A percentile compares a stretch with the other conserved stretches of the same genome.
These are phyloP conservation scores for Platycheirus albimanus DNA, from an alignment of 2,888 invertebrate genomes.

Conservation along the genomic window DNA sequence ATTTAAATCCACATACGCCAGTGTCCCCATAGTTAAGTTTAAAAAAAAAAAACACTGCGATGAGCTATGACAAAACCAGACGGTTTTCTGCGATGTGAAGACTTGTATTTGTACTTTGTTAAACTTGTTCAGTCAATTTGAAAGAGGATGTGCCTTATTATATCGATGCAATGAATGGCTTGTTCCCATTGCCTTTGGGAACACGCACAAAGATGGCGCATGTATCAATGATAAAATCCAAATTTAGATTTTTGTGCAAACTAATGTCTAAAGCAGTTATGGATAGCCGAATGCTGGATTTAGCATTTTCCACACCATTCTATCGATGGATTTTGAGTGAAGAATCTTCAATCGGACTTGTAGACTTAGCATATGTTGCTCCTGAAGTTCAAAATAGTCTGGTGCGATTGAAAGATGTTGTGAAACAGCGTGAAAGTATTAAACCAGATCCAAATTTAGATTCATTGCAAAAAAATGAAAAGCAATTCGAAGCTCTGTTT, in stretches of 20 bases:
- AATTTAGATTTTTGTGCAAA: constrained; percentile 98
- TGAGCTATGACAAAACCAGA: too few species aligned
- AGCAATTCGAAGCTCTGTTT: too few species aligned
- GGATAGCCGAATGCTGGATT: constrained; percentile 99
- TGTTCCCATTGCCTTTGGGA: constrained; percentile 96
- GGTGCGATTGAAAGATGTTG: constrained; percentile 89
- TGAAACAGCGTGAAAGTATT: constrained; percentile 87
- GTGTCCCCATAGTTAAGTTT: too few species aligned
- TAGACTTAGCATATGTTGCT: constrained; percentile 93
- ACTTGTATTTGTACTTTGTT: too few species aligned
- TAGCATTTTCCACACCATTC: constrained; percentile 96
- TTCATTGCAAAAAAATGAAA: constrained; percentile 86
- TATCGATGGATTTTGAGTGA: constrained; percentile 98
- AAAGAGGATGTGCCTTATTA: too few species aligned
- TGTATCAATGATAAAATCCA: constrained; percentile 92
- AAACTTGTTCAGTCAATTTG: too few species aligned
- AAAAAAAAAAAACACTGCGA: too few species aligned
- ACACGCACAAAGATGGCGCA: constrained; percentile 92
- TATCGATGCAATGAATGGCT: constrained; percentile 91
- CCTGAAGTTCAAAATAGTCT: constrained; percentile 93
- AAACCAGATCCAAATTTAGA: constrained; percentile 85
- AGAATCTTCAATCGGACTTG: constrained; percentile 90
- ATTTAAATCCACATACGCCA: too few species aligned
- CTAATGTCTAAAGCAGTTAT: constrained; percentile 99
- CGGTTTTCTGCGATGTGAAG: too few species aligned